Evolutionary conservation across 2,888 invertebrate species (phyloP), one percentile per base, ranked within the genome.

Genomic region (Meandrusa payeni): DNA sequence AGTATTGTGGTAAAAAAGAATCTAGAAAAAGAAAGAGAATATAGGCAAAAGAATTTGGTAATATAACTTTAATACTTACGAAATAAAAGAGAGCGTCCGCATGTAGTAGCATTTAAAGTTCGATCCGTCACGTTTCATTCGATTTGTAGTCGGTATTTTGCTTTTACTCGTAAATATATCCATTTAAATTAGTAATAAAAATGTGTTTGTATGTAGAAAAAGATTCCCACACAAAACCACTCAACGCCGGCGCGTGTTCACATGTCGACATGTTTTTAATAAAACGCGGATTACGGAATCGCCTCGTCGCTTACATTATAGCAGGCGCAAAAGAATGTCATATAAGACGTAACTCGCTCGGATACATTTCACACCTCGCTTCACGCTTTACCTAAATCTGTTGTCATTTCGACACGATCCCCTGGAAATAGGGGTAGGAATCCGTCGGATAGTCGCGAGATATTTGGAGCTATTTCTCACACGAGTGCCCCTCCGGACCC

Each of bases 321-420:
- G 72, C 63, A 69, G 64, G 69, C 67, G 76, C 71, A 69, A 82
- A 57, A 81, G 83, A 86, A 85, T 85, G 83, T 85, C 85, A 82
- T 83, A 85, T 83, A 74, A 75, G 66, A 71, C 69, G 76, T 62
- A 59, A 64, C 76, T 64, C 80, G 80, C 78, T 73, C 65, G 80
- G 76, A 76, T 85, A 85, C 80, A 81, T 87, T 85, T 86, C 72
- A 86, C 86, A 85, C 77, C 75, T 81, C 83, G 82, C 77, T 85
- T 76, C 71, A 64, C 82, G 79, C 82, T 81, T 82, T 80, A 75
- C 82, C 79, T 78, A 82, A 85, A 85, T 85, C 85, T 85, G 82
- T 85, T 85, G 86, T 86, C 85, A 85, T 83, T 85, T 81, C 59
- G 78, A 62, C 64, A 68, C 77, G 77, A 83, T 82, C 82, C 80